Evolutionary conservation across 2,113 vertebrate species (phyloP), one percentile per base, ranked within the genome.

Genomic region (Amblyopsis rosae): DNA sequence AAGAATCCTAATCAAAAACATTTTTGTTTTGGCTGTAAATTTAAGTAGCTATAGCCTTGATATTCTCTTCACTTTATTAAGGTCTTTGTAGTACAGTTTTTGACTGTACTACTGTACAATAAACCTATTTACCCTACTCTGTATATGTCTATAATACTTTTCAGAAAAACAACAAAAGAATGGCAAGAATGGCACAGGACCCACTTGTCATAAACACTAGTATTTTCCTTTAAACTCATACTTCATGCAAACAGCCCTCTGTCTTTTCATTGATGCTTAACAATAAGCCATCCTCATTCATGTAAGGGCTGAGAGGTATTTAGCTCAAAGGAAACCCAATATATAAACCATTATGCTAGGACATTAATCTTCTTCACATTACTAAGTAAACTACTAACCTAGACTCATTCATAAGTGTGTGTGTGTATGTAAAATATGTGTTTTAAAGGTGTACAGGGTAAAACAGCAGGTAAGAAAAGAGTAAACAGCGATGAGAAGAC

Each of bases 231-330:
- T 82, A 81, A 87, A 88, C 80, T 78, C 69, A 65, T 72, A 84
- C 56, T 63, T 75, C 88, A 91, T 91, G 88, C 86, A 88, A 89
- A 88, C 73, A 83, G 75, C 86, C 83, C 82, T 88, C 89, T 90
- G 90, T 91, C 90, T 91, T 91, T 90, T 90, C 90, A 90, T 91
- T 87, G 90, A 84, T 92, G 90, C 88, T 92, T 88, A 90, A 86
- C 83, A 66, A 67, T 49, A 57, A 58, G 57, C 82, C 62, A 58
- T 74, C 62, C 64, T 82, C 2, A 15, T 62, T 82, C 2, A 15
- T 62, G 33, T 75, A 58, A 15, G 64, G 69, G 79, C 82, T 76
- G 75, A 80, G 84, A 76, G 64, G 86, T 77, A 75, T 62, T 78
- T 75, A 70, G 73, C 71, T 75, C 62, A 75, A 69, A 77, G 68